Evolutionary conservation across 37 sponge, comb jelly and placozoan genomes (phyloP), one percentile per base, ranked within the genome.

Genomic region (Oscarella lobularis): DNA sequence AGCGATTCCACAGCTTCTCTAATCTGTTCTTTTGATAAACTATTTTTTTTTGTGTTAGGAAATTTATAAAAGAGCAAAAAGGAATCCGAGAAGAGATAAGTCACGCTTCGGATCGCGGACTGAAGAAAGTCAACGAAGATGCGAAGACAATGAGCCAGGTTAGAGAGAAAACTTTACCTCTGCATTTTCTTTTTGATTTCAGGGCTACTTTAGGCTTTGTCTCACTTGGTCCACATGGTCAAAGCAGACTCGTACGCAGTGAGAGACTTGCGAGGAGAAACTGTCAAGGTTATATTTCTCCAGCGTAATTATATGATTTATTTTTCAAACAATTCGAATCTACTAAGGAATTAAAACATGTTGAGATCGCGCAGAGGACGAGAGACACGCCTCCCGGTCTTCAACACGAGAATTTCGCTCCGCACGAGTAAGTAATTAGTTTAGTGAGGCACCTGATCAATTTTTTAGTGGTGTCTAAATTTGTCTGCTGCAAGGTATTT

Each of bases 291-390:
- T 4, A 48, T 27, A 48, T 48, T 48, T 9, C 60, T 20, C 60
- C 14, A 48, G 60, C 33, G 71, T 14, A 68, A 5, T 34, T 34
- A 68, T 68, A 29, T 68, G 31, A 30, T 68, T 4, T 68, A 68
- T 14, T 34, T 68, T 68, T 4, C 5, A 30, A 14, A 35, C 4
- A 34, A 29, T 4, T 68, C 33, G 29, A 35, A 20, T 68, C 35
- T 20, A 14, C 31, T 34, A 41, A 85, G 81, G 83, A 87, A 37
- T 4, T 86, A 40, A 54, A 75, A 38, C 41, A 79, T 78, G 79
- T 78, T 41, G 91, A 90, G 38, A 72, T 86, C 36, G 85, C 91
- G 9, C 84, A 87, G 80, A 41, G 86, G 30, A 90, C 91, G 20
- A 67, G 72, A 6, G 91, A 86, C 29, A 38, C 83, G 27, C 91